These are phyloP conservation scores for Atherix ibis DNA, from an alignment of 2,888 invertebrate species.

Conservation along the genomic window DNA sequence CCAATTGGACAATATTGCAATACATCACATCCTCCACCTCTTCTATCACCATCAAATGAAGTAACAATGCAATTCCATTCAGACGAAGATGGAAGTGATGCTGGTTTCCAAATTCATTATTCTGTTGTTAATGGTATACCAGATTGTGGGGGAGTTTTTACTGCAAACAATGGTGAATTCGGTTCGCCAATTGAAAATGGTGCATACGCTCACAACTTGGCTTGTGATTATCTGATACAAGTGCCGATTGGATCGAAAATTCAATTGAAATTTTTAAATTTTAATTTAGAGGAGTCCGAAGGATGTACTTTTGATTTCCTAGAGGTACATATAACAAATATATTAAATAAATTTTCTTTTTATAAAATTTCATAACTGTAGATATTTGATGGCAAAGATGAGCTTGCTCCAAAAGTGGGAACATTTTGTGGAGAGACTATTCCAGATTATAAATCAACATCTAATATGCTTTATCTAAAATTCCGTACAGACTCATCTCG, in stretches of 20 bases:
- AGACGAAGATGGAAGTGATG: slow-evolving; percentile 43
- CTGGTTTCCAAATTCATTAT: slow-evolving; percentile 77
- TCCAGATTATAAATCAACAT: slow-evolving; percentile 37
- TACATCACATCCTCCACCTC: slow-evolving; percentile 57
- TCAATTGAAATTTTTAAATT: slow-evolving; percentile 43
- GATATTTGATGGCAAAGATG: slow-evolving; percentile 46
- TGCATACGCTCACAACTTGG: slow-evolving; percentile 37
- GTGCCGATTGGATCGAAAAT: slow-evolving; percentile 46
- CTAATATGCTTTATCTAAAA: slow-evolving; percentile 42
- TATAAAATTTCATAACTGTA: too few relatives aligned
- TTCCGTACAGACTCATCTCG: slow-evolving; percentile 43
- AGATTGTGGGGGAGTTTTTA: slow-evolving; percentile 68
- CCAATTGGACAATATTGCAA: slow-evolving; percentile 57
- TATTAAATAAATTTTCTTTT: too few relatives aligned
- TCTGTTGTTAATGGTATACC: slow-evolving; percentile 52
- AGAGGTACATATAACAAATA: slow-evolving; percentile 36
- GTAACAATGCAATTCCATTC: slow-evolving; percentile 66
- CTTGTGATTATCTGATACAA: slow-evolving; percentile 69
- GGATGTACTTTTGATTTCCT: slow-evolving; percentile 52
- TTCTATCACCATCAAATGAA: slow-evolving; percentile 48
- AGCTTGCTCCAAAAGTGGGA: slow-evolving; percentile 46
- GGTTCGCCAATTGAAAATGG: slow-evolving; percentile 43
- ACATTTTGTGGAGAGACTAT: slow-evolving; percentile 64
- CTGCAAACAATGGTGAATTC: slow-evolving; percentile 46
- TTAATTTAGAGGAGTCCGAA: slow-evolving; percentile 36